These are phyloP conservation scores for Cremastinae sp. DNA, from an alignment of 2,888 invertebrate genomes.

Conservation along the genomic window DNA sequence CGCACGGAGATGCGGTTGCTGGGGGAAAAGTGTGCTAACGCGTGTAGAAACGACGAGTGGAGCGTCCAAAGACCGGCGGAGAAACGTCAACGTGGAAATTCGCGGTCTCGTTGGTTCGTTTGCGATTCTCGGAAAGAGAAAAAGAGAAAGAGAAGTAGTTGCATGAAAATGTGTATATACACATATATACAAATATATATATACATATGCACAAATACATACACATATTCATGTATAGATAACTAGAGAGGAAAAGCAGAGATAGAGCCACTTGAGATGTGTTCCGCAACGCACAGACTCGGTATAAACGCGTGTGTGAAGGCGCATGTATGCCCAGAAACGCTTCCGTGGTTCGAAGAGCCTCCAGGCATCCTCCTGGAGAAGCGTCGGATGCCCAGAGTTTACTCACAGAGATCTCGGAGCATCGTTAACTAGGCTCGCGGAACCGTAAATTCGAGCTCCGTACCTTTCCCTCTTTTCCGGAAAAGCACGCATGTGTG, in stretches of 20 bases:
- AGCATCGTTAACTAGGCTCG: constrained; percentile 55
- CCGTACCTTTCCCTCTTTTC: background rate
- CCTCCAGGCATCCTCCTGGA: constrained; percentile 12
- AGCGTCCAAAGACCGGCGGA: background rate
- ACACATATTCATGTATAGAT: background rate
- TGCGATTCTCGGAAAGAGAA: constrained; percentile 9
- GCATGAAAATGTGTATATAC: constrained; percentile 24
- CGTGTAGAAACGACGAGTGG: background rate
- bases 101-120: constrained; percentile 33
- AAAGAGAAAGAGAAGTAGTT: constrained; percentile 26
- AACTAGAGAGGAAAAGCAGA: background rate
- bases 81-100: constrained; percentile 34
- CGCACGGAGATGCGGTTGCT: background rate
- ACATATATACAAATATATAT: constrained; percentile 4
- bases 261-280: background rate
- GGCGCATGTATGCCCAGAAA: no score
- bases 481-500: background rate
- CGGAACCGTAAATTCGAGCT: constrained; percentile 48
- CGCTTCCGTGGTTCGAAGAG: constrained; percentile 3
- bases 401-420: constrained; percentile 50
- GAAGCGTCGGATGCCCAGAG: constrained; percentile 41
- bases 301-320: no score
- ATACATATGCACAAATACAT: background rate
- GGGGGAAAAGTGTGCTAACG: background rate
- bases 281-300: background rate